These are phyloP conservation scores for Silurus glanis DNA, from an alignment of 2,113 vertebrate species.

Conservation along the genomic window DNA sequence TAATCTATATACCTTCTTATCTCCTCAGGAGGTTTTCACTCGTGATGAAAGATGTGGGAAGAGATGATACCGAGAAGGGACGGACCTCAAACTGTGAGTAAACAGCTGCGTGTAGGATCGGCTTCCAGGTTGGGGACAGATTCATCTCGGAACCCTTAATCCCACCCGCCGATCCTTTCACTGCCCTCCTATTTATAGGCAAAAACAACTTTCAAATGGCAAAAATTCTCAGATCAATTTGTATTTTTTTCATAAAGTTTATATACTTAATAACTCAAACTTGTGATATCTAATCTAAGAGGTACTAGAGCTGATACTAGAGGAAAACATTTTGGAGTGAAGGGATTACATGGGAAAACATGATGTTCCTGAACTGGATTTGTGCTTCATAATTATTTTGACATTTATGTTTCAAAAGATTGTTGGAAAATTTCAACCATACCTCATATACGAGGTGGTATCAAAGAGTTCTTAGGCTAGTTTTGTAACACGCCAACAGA, in stretches of 20 bases:
- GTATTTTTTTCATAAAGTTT: too few species aligned
- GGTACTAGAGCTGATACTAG: neutral
- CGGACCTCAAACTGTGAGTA: constrained; percentile 53
- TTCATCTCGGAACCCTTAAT: constrained; percentile 33
- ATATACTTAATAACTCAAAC: neutral
- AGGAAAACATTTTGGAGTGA: too few species aligned
- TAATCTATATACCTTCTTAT: neutral
- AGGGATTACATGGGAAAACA: too few species aligned
- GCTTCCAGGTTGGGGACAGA: constrained; percentile 48
- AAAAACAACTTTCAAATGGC: neutral
- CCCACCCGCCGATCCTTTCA: constrained; percentile 46
- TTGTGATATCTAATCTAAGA: neutral
- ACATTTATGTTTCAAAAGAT: too few species aligned
- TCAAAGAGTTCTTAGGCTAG: too few species aligned
- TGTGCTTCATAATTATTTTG: too few species aligned
- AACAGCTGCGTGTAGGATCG: constrained; percentile 49
- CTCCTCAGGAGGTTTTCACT: neutral
- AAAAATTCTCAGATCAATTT: neutral
- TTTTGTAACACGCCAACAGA: too few species aligned
- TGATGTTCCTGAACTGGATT: too few species aligned
- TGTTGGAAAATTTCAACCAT: neutral
- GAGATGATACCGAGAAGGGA: neutral
- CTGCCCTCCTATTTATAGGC: constrained; percentile 47
- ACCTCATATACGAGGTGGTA: neutral
- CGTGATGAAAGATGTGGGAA: neutral